These are phyloP conservation scores for Scarus forsteni DNA, from an alignment of 2,797 vertebrate genomes.

Conservation along the genomic window DNA sequence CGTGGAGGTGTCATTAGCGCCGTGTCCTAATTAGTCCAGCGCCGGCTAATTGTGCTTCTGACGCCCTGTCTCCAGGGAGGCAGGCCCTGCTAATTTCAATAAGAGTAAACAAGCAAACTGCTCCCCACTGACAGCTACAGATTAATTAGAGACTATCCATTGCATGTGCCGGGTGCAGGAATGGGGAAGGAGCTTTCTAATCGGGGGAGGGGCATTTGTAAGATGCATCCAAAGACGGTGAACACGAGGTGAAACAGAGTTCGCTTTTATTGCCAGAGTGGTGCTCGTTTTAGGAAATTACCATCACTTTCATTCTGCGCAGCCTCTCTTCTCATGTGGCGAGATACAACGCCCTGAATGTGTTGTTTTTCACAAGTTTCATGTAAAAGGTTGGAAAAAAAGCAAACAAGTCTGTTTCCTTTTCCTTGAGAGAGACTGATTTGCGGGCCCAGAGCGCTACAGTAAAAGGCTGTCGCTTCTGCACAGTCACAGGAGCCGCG, in stretches of 20 bases:
- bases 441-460: constrained; percentile 26
- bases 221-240: constrained; percentile 1
- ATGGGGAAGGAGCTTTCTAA: constrained; percentile 28
- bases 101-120: constrained; percentile 84
- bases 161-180: constrained; percentile 38
- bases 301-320: constrained; percentile 45
- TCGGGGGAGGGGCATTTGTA: constrained; percentile 19
- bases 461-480: constrained; percentile 4
- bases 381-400: constrained; percentile 58
- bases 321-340: constrained; percentile 6
- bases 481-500: neutral
- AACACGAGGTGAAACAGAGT: constrained; percentile 55
- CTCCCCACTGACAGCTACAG: constrained; percentile 72
- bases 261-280: constrained; percentile 30
- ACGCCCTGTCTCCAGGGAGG: constrained; percentile 76
- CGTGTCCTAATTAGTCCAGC: constrained; percentile 78
- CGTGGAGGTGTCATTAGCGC: constrained; percentile 73
- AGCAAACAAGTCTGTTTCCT: constrained; percentile 44
- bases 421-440: constrained; percentile 44
- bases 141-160: constrained; percentile 81
- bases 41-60: constrained; percentile 78
- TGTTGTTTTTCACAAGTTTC: constrained; percentile 50
- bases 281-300: constrained; percentile 50
- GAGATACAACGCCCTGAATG: constrained; percentile 26
- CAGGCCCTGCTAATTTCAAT: constrained; percentile 83